A percentile compares a stretch with the other conserved stretches of the same genome.
These are phyloP conservation scores for Aphelinus certus DNA, from an alignment of 1,140 invertebrate species.

Conservation along the genomic window DNA sequence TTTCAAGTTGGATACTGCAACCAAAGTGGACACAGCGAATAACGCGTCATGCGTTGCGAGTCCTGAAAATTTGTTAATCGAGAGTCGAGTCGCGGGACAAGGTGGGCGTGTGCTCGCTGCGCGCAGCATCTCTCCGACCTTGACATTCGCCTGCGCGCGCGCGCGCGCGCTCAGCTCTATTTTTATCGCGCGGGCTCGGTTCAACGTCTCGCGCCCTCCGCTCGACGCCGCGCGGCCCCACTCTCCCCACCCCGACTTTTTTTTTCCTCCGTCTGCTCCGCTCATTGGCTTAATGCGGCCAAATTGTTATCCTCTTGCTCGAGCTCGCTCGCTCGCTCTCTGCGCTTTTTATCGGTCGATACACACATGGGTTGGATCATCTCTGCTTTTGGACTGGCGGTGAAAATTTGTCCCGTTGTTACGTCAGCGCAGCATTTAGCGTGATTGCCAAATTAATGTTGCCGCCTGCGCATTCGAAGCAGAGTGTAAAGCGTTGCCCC, in stretches of 20 bases:
- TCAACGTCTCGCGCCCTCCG: slow-evolving; percentile 36
- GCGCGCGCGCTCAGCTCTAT: slow-evolving; percentile 19
- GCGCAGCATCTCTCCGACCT: slow-evolving; percentile 31
- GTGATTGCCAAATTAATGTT: too few relatives aligned
- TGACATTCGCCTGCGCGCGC: slow-evolving; percentile 33
- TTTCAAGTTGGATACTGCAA: too few relatives aligned
- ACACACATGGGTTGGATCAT: too few relatives aligned
- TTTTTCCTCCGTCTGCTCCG: background rate
- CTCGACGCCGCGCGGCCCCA: background rate
- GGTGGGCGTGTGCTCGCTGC: slow-evolving; percentile 4
- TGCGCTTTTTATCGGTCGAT: too few relatives aligned
- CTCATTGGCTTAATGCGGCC: slow-evolving; percentile 28
- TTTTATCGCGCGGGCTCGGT: slow-evolving; percentile 34
- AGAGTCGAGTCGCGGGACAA: too few relatives aligned
- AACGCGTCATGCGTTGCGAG: too few relatives aligned
- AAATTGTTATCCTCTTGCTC: slow-evolving; percentile 22
- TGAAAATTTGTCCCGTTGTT: too few relatives aligned
- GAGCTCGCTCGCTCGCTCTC: background rate
- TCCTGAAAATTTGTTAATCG: too few relatives aligned
- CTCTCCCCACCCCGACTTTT: background rate
- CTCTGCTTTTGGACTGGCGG: background rate
- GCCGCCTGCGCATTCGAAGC: too few relatives aligned
- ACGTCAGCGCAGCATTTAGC: too few relatives aligned
- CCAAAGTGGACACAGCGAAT: too few relatives aligned
- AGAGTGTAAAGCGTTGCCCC: too few relatives aligned